Base-by-base conservation (phyloP, 64 coral and sea anemone genomes). In the Montipora foliosa region DNA sequence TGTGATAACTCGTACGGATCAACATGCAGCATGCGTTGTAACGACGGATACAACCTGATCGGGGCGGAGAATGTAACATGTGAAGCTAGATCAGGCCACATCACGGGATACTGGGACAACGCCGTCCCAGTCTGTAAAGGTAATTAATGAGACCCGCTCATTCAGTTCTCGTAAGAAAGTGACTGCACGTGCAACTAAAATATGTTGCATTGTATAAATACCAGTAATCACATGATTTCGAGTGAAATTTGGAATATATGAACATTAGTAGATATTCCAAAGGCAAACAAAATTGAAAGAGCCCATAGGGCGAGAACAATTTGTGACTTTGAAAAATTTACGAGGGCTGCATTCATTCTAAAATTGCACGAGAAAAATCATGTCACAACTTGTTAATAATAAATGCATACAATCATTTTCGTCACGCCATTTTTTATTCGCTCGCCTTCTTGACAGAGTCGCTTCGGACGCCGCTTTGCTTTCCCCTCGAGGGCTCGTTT, bases 41-140 rank as follows among this genome's bases (percentile, higher is more conserved):
- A 90, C 5, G 93, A 83, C 71, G 93, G 93, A n/a, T 95, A 90
- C 79, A 95, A 95, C 64, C 49, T 95, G 47, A 67, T 82, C 50
- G 93, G 93, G 0, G 82, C 93, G 10, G 61, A 67, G 6, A 75
- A 71, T 11, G 61, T 64, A 6, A 90, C 88, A 3, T 95, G 93
- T 62, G 77, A 90, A 17, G 80, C 60, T 4, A 44, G 10, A 49
- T 75, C 79, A 68, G 93, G 93, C 17, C 93, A 95, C 19, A 78
- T 95, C 5, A 80, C 57, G 37, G 93, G 93, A 58, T 95, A 95
- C 29, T 95, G 93, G 93, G 45, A 66, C 72, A 76, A 75, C 4
- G 49, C 73, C 1, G 47, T 79, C 6, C 73, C 93, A 14, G 75
- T 86, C 20, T 95, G 93, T 17, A 84, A 89, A 79, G 72, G 93